phyloP scores from a whole-genome alignment of 2,113 vertebrate genomes.

The Oriolus oriolus region DNA sequence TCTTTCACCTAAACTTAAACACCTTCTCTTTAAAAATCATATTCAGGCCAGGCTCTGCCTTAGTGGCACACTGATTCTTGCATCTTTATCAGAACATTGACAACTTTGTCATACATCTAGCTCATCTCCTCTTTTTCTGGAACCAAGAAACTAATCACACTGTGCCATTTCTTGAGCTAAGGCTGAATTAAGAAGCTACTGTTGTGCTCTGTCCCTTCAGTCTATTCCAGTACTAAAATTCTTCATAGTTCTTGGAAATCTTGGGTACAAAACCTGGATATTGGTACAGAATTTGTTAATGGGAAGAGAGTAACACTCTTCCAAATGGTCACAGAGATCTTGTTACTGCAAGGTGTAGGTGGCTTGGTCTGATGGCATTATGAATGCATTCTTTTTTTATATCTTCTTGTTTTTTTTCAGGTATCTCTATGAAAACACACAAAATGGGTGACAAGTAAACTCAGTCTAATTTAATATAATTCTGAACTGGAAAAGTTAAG shows the following conservation, averaged over 20 bases:
- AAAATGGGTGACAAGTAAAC: neutral
- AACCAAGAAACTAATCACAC: neutral
- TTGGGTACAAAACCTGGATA: neutral
- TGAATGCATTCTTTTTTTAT: neutral
- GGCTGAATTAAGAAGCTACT: neutral
- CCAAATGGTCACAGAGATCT: neutral
- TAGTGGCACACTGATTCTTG: neutral
- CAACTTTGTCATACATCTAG: neutral
- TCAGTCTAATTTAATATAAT: neutral
- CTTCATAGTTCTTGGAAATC: neutral
- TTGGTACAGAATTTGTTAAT: neutral
- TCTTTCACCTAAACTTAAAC: neutral
- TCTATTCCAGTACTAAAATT: neutral
- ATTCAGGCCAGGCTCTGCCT: neutral
- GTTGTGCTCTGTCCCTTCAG: neutral
- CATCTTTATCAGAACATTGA: neutral
- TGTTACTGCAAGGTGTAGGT: neutral
- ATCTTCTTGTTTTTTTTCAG: too few relatives aligned
- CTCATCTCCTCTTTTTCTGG: neutral
- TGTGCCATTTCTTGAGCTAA: neutral
- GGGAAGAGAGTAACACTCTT: neutral
- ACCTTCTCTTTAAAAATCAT: neutral
- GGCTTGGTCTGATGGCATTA: neutral
- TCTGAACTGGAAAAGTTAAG: neutral
- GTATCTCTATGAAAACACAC: neutral